Base-by-base conservation (phyloP, 2,113 vertebrate genomes). In the Puffinus mauretanicus region DNA sequence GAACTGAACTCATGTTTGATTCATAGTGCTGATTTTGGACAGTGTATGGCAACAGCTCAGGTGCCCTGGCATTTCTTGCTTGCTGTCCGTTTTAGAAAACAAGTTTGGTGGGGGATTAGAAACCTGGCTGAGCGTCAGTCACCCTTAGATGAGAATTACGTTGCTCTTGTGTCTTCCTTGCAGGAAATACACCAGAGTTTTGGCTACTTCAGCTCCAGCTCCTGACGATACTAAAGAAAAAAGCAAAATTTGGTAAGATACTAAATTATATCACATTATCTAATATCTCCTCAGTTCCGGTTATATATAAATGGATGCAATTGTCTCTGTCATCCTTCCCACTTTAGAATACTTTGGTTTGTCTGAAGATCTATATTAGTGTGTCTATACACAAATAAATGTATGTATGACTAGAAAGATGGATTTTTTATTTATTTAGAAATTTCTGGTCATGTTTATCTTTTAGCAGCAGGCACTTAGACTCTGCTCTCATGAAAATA, bases 241-340 rank as follows among this genome's bases (percentile, higher is more conserved):
- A 94, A 65, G 90, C 36, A 88, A 83, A 94, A 57, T 12, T 52
- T 25, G 96, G 97, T 97, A 97, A 97, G 96, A 52, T 46, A 46
- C 61, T 65, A 40, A 49, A 73, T 75, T 91, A 69, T 42, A 29
- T 21, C 54, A 64, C 21, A 3, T 32, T 81, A 16, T 40, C 29
- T 89, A 82, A 49, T 19, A 38, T 26, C 13, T 70, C 6, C 30
- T 62, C 29, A 24, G 14, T n/a, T 40, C 55, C 34, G 61, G 10
- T 44, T 66, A 46, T 51, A 42, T 67, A 46, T 71, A 62, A 69
- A 57, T 27, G 30, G 42, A 58, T 80, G 42, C 26, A 62, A 32
- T 27, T 54, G 25, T 42, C 55, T 69, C 58, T 44, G 32, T 40
- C 47, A 55, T 46, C 32, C 42, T 16, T 64, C 21, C 22, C 46